phyloP scores from a whole-genome alignment of 1,140 invertebrate genomes.

The Anastatus disparis region DNA sequence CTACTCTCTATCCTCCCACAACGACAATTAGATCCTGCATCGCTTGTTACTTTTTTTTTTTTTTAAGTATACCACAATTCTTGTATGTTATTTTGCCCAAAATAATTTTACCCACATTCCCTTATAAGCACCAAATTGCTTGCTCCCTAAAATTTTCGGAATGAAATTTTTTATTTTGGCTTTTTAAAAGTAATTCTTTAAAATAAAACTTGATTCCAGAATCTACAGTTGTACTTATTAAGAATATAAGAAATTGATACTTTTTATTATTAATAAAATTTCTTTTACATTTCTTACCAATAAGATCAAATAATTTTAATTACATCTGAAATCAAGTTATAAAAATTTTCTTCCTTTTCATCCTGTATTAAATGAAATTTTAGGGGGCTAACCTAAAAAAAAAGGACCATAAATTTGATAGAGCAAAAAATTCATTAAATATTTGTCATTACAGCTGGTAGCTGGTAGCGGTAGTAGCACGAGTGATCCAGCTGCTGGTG shows the following conservation, averaged over 20 bases:
- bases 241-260: neutral
- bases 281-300: no score
- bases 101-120: no score
- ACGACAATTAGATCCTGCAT: slow-evolving; percentile 48
- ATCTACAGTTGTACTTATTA: no score
- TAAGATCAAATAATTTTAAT: no score
- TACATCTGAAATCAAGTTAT: no score
- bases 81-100: slow-evolving; percentile 7
- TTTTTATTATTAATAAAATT: no score
- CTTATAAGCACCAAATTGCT: slow-evolving; percentile 7
- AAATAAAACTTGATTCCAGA: no score
- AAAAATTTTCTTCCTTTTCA: no score
- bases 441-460: slow-evolving; percentile 72
- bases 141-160: slow-evolving; percentile 3
- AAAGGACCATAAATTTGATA: neutral
- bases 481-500: slow-evolving; percentile 69
- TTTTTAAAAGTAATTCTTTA: neutral
- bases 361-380: neutral
- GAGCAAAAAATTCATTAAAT: neutral
- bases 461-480: slow-evolving; percentile 68
- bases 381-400: neutral
- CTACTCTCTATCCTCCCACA: slow-evolving; percentile 32
- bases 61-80: slow-evolving; percentile 25
- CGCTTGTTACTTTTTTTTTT: slow-evolving; percentile 46
- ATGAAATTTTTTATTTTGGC: neutral